Percentiles rank a stretch among this genome's conserved stretches.
Conservation (phyloP, 2,113 vertebrate species). For the Entomyzon cyanotis region DNA sequence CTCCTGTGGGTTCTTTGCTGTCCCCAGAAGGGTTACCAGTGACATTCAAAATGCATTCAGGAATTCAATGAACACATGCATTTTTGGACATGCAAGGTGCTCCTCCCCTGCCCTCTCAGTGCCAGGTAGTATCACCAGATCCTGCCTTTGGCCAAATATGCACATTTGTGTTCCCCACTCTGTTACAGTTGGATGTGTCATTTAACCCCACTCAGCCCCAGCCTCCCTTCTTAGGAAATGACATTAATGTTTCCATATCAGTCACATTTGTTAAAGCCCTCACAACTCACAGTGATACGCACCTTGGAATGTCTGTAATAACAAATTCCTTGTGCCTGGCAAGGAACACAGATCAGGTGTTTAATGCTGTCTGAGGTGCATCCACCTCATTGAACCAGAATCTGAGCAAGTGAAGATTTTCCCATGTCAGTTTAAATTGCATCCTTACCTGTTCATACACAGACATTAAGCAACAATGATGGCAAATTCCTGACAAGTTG, state of each 20-base stretch:
- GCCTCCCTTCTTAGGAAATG: background rate
- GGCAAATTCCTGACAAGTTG: background rate
- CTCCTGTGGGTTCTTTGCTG: background rate
- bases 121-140: background rate
- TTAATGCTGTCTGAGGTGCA: background rate
- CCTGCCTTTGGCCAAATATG: background rate
- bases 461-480: background rate
- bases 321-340: background rate
- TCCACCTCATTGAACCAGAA: conserved; percentile 13
- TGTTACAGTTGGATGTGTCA: background rate
- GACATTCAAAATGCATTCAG: background rate
- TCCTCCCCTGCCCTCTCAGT: background rate
- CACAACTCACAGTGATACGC: background rate
- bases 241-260: background rate
- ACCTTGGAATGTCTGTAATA: background rate
- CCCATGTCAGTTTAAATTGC: background rate
- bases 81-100: background rate
- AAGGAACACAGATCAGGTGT: background rate
- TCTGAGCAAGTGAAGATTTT: background rate
- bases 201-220: background rate
- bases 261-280: background rate
- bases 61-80: background rate
- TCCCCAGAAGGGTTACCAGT: background rate
- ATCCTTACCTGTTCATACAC: background rate
- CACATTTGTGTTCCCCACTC: background rate